Evolutionary conservation across 2,113 vertebrate genomes (phyloP), one percentile per base, ranked within the genome.

Genomic region (Laticauda laticaudata): DNA sequence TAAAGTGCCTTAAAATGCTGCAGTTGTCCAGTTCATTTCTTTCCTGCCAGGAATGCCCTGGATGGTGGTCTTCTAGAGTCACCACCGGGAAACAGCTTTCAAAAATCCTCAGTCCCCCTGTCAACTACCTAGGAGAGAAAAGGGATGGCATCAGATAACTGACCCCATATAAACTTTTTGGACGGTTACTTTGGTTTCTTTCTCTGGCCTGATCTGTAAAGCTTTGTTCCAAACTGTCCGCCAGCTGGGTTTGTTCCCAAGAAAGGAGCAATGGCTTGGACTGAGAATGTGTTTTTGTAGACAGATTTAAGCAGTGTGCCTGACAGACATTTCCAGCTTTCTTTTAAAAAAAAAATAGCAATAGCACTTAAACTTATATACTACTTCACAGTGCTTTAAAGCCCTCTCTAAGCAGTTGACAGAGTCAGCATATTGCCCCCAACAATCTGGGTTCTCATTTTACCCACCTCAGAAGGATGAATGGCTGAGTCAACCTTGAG

Each of bases 1-100:
- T 81, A 91, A 89, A 81, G 92, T 0, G 0, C 87, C 0, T 24
- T 15, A 91, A 89, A 69, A 93, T 0, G 0, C 91, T 87, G 75
- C 88, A 4, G 75, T 89, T n/a, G 34, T 39, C 75, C 48, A 55
- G 45, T 86, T 9, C 23, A 57, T 61, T 2, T 20, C 53, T 87
- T 3, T 0, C 23, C 55, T 4, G 0, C 88, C 0, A 1, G 18
- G 86, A 59, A 34, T 88, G 57, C 61, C 34, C 0, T 0, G 89
- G 0, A 39, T 61, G 85, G 6, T 0, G 20, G 10, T 0, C 48
- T 90, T 92, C 57, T 34, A 92, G 92, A 81, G 75, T 39, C 18
- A 87, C 91, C 88, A 87, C 64, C 7, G 56, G 88, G 86, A 43
- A 55, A 94, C 85, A 90, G 15, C 29, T n/a, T 53, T 91, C 75